These are phyloP conservation scores for Oscheius sp. DNA, from an alignment of 2,888 invertebrate genomes.

Conservation along the genomic window DNA sequence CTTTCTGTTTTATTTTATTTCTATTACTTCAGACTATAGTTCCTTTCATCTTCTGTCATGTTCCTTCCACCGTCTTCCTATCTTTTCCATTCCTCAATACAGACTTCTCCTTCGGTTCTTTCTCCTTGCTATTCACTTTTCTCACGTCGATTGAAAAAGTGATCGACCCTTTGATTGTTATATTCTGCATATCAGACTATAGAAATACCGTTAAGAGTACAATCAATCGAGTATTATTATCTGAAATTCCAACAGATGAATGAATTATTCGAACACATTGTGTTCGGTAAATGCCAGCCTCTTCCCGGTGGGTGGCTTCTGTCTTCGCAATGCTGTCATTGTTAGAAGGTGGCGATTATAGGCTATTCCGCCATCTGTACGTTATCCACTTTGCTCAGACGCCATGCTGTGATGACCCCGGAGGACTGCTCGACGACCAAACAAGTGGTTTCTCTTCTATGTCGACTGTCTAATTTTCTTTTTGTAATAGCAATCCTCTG, in stretches of 20 bases:
- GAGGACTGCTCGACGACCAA: neutral
- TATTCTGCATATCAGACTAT: conserved; percentile 15
- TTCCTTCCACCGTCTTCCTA: conserved; percentile 6
- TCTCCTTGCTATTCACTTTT: conserved; percentile 16
- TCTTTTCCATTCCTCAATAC: conserved; percentile 9
- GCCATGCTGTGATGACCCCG: conserved; percentile 30
- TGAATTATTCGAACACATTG: too few species aligned
- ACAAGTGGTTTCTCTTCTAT: neutral
- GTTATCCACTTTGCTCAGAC: conserved; percentile 29
- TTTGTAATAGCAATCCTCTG: neutral
- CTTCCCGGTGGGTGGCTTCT: conserved; percentile 20
- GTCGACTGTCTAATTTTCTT: neutral
- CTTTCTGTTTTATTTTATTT: too few species aligned
- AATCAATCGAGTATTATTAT: too few species aligned
- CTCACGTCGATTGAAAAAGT: conserved; percentile 1
- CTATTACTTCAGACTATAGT: conserved; percentile 1
- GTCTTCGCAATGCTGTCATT: conserved; percentile 22
- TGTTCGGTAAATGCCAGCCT: neutral
- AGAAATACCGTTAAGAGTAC: neutral
- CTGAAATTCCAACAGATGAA: too few species aligned
- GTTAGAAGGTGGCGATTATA: conserved; percentile 32
- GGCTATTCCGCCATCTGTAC: conserved; percentile 32
- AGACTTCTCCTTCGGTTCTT: conserved; percentile 13
- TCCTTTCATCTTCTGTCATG: conserved; percentile 21
- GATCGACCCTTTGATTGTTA: conserved; percentile 21